A percentile compares a stretch with the other conserved stretches of the same genome.
Conservation (phyloP, 2,888 invertebrate genomes). For the Dynastes grantii region DNA sequence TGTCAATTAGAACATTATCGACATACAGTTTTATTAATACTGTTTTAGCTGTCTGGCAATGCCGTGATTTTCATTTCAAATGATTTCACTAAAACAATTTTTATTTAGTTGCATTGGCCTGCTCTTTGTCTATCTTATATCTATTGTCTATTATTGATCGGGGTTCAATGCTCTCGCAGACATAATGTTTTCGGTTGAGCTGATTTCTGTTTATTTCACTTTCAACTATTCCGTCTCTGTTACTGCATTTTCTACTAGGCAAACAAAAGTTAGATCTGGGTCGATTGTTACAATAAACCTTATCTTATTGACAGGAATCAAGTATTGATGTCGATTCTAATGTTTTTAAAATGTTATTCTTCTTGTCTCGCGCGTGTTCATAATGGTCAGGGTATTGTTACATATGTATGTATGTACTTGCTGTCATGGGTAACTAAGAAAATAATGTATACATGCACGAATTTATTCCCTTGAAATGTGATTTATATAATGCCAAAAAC, state of each 20-base stretch:
- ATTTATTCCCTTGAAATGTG: too few relatives aligned
- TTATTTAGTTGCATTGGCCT: not conserved
- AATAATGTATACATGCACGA: too few relatives aligned
- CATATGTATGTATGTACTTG: too few relatives aligned
- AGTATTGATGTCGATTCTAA: too few relatives aligned
- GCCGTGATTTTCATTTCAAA: not conserved
- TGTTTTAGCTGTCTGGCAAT: not conserved
- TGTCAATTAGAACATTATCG: not conserved
- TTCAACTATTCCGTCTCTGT: not conserved
- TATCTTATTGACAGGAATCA: not conserved
- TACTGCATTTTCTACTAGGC: not conserved
- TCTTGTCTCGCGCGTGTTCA: not conserved
- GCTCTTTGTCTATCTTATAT: conserved; percentile 31
- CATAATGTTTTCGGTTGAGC: conserved; percentile 21
- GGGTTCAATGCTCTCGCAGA: conserved; percentile 35
- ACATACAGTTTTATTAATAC: not conserved
- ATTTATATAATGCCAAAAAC: too few relatives aligned
- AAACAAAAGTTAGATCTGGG: not conserved
- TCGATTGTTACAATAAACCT: not conserved
- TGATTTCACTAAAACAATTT: not conserved
- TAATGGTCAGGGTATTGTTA: not conserved
- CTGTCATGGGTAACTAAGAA: too few relatives aligned
- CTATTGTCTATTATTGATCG: conserved; percentile 43
- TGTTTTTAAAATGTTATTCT: too few relatives aligned
- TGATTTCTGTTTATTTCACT: conserved; percentile 35